Evolutionary conservation across 92 coral and sea anemone genomes (phyloP).

Genomic region (Phenganax stokvisi): DNA sequence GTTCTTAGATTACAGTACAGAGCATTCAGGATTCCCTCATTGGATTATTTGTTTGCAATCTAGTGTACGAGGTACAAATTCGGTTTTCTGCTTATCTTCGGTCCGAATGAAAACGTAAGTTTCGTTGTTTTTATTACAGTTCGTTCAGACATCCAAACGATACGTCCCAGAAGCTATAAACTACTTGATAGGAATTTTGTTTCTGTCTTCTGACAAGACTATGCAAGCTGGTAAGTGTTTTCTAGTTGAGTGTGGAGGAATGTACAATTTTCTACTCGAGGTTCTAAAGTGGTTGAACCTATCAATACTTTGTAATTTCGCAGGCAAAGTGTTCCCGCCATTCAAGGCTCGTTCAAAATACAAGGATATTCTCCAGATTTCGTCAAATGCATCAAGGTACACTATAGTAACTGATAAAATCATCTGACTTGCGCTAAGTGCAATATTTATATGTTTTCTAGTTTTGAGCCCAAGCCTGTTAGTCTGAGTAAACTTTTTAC

Average conservation of each 20-base stretch:
- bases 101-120: not conserved
- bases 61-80: constrained; percentile 59
- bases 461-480: not conserved
- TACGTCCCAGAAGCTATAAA: constrained; percentile 83
- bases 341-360: constrained; percentile 58
- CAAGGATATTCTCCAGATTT: constrained; percentile 60
- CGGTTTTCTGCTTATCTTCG: constrained; percentile 8
- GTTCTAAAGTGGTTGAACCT: not conserved
- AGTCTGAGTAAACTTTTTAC: constrained; percentile 11
- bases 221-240: constrained; percentile 25
- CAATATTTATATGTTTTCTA: not conserved
- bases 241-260: not conserved
- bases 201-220: constrained; percentile 71
- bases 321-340: constrained; percentile 57
- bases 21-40: constrained; percentile 56
- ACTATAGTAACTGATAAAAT: not conserved
- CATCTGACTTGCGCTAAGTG: not conserved
- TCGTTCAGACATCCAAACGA: constrained; percentile 68
- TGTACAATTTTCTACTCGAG: not conserved
- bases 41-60: constrained; percentile 72
- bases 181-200: constrained; percentile 69
- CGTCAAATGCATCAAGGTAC: constrained; percentile 57
- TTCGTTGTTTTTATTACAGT: constrained; percentile 52
- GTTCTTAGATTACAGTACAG: constrained; percentile 64
- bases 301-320: not conserved